Conservation (phyloP, 1,140 invertebrate genomes). For the Eumeta japonica region DNA sequence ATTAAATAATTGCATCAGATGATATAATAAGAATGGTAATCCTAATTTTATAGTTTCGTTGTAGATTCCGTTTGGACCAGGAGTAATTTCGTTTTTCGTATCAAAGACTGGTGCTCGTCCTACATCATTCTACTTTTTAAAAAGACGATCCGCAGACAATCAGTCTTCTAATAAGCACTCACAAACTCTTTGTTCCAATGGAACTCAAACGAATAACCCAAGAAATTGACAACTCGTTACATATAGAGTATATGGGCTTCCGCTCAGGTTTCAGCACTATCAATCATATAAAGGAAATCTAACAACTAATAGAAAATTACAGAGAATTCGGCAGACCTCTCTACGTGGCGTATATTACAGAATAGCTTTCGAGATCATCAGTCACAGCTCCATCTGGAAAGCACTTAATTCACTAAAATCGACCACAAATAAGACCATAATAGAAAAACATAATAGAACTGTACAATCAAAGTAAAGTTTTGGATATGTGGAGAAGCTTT, state of each 20-base stretch:
- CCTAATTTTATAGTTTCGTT: too few species aligned
- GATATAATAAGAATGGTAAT: too few species aligned
- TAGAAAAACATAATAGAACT: slow-evolving; percentile 8
- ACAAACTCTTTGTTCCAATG: slow-evolving; percentile 13
- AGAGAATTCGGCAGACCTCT: slow-evolving; percentile 8
- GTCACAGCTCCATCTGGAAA: not conserved
- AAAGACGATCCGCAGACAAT: slow-evolving; percentile 16
- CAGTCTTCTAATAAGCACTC: slow-evolving; percentile 10
- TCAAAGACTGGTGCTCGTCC: slow-evolving; percentile 6
- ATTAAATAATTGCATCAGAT: too few species aligned
- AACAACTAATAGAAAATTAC: slow-evolving; percentile 11
- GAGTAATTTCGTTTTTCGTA: too few species aligned
- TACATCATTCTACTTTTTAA: slow-evolving; percentile 11
- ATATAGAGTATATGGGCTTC: slow-evolving; percentile 21
- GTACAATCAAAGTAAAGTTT: slow-evolving; percentile 8
- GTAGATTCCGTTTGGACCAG: too few species aligned
- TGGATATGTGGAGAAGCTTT: slow-evolving; percentile 8
- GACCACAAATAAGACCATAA: slow-evolving; percentile 5
- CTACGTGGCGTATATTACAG: slow-evolving; percentile 6
- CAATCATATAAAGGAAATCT: slow-evolving; percentile 11
- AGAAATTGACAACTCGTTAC: slow-evolving; percentile 12
- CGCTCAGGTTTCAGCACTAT: slow-evolving; percentile 13
- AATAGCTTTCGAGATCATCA: slow-evolving; percentile 5
- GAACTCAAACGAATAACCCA: slow-evolving; percentile 5
- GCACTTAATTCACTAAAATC: slow-evolving; percentile 3